phyloP scores from a whole-genome alignment of 2,113 vertebrate genomes.

The Mus pahari region DNA sequence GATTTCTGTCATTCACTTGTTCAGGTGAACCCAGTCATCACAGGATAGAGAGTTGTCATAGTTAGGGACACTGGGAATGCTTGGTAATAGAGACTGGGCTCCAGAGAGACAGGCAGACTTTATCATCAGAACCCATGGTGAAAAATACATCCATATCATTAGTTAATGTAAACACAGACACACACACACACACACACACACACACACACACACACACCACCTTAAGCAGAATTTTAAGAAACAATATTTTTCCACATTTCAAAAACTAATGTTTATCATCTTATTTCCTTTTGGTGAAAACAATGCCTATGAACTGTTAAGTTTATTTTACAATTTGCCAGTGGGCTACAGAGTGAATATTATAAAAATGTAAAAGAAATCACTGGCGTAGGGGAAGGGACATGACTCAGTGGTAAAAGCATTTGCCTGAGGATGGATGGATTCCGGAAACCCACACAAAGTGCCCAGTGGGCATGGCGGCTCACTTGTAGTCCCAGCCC shows the following conservation, averaged over 20 bases:
- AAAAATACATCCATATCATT: background rate
- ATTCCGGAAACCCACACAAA: background rate
- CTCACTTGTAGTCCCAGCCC: background rate
- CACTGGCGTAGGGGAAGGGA: background rate
- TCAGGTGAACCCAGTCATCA: constrained; percentile 2
- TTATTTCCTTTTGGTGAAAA: constrained; percentile 42
- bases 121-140: background rate
- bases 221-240: constrained; percentile 26
- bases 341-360: background rate
- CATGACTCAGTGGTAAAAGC: background rate
- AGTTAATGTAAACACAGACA: background rate
- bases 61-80: background rate
- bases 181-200: background rate
- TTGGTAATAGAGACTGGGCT: background rate
- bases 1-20: background rate
- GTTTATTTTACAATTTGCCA: constrained; percentile 18
- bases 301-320: constrained; percentile 17
- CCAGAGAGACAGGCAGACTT: background rate
- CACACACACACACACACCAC: background rate
- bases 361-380: background rate
- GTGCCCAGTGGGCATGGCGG: too few species aligned
- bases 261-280: background rate
- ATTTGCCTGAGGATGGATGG: background rate
- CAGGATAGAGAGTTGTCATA: background rate
- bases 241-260: background rate